Base-by-base conservation (phyloP, 1,140 invertebrate genomes). In the Euwallacea similis region DNA sequence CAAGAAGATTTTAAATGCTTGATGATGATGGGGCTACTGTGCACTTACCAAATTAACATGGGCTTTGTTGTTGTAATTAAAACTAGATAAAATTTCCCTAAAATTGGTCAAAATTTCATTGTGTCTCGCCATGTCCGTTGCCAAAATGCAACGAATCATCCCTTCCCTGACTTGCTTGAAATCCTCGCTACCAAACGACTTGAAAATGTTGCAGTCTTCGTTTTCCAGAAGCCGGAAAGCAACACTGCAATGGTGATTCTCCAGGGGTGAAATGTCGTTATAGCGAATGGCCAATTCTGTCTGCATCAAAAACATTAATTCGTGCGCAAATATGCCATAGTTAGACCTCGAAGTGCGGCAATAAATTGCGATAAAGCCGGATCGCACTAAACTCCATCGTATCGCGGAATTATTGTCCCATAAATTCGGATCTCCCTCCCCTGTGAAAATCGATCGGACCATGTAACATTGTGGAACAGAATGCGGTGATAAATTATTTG, bases 221-320 rank as follows among this genome's bases (percentile, higher is more conserved):
- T 89, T 85, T 78, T 91, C 90, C 47, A 95, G 84, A 50, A 95
- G 88, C 42, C 91, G 87, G 82, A 95, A 95, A 9, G 93, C 90
- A 55, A 94, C 91, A 42, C 92, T 93, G 80, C 93, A 95, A 77
- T 95, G 93, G 81, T 95, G 93, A 82, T 95, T 95, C 80, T 95
- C 93, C 75, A 95, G 82, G 0, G 93, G 93, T 54, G 93, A 94
- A 73, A 94, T 93, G 82, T 95, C 93, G 81, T 95, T 95, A 82
- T 95, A 95, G 71, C 92, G 86, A 60, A 95, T 85, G 7, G 93
- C 93, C 73, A 95, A 81, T 78, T 94, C 93, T 7, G 93, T 95
- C 71, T 71, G 16, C 7, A 71, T 13, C 10, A 9, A 69, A 62
- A 61, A 50, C 46, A 50, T 13, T 50, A 50, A 50, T 50, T 11